Evolutionary conservation across 1,140 invertebrate species (phyloP).

Genomic region (Lutraria rhynchaena): DNA sequence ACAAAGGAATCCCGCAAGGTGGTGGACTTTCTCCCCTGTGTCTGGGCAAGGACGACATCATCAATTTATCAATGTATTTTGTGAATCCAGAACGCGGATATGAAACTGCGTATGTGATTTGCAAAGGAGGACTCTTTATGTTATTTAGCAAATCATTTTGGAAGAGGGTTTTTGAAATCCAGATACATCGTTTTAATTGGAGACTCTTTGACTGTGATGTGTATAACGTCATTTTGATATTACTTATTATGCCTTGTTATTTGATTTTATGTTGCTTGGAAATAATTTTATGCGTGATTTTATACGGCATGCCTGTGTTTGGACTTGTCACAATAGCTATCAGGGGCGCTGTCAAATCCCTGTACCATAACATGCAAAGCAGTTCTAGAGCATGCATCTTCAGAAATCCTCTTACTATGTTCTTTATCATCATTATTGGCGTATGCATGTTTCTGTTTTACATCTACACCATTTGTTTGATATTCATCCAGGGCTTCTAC

Average conservation of each 20-base stretch:
- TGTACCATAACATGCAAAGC: not conserved
- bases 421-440: not conserved
- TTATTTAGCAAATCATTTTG: conserved; percentile 18
- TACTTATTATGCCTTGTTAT: not conserved
- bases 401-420: not conserved
- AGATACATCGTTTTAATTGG: not conserved
- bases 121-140: conserved; percentile 19
- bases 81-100: conserved; percentile 9
- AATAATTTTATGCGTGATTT: not conserved
- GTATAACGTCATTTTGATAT: not conserved
- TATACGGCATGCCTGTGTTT: conserved; percentile 11
- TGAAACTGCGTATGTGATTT: not conserved
- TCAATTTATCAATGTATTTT: not conserved
- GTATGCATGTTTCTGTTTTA: not conserved
- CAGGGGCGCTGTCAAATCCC: not conserved
- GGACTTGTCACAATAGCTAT: conserved; percentile 4
- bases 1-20: conserved; percentile 20
- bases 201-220: no score
- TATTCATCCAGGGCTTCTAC: conserved; percentile 32
- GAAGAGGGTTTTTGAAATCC: conserved; percentile 4
- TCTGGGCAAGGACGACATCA: conserved; percentile 13
- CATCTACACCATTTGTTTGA: conserved; percentile 10
- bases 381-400: not conserved
- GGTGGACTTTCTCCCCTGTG: conserved; percentile 2
- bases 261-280: conserved; percentile 2